Percentiles rank a stretch among this genome's conserved stretches.
These are phyloP conservation scores for Plebejus argus DNA, from an alignment of 2,888 invertebrate species.

Conservation along the genomic window DNA sequence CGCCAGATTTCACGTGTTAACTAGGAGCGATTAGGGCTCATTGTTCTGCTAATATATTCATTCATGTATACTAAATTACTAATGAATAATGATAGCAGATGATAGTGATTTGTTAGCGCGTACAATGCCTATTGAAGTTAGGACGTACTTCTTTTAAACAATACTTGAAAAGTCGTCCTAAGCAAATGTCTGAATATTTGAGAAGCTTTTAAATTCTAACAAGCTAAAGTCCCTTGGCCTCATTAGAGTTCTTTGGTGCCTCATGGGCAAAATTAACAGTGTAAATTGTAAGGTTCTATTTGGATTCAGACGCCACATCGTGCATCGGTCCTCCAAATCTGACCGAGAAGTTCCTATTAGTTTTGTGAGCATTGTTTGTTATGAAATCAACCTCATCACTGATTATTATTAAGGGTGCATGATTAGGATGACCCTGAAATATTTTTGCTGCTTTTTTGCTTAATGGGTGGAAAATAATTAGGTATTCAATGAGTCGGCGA, in stretches of 20 bases:
- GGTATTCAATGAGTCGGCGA: not conserved
- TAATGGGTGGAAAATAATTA: not conserved
- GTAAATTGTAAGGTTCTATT: not conserved
- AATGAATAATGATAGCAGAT: no score
- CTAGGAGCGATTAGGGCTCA: not conserved
- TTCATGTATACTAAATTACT: constrained; percentile 24
- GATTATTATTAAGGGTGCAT: not conserved
- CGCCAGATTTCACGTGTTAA: constrained; percentile 9
- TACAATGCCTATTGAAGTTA: not conserved
- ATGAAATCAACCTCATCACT: no score
- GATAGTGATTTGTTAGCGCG: not conserved
- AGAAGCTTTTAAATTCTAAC: no score
- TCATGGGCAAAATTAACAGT: not conserved
- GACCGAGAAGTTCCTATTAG: not conserved
- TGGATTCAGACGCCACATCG: not conserved
- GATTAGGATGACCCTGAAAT: not conserved
- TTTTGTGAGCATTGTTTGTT: not conserved
- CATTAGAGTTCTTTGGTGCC: not conserved
- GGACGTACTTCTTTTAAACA: not conserved
- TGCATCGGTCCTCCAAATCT: not conserved
- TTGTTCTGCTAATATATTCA: constrained; percentile 11
- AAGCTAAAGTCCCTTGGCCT: not conserved
- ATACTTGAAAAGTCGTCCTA: not conserved
- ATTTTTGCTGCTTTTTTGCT: not conserved
- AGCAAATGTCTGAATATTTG: no score